Conservation (phyloP, 1,140 invertebrate genomes). For the Pseudomyrmex dendroicus region DNA sequence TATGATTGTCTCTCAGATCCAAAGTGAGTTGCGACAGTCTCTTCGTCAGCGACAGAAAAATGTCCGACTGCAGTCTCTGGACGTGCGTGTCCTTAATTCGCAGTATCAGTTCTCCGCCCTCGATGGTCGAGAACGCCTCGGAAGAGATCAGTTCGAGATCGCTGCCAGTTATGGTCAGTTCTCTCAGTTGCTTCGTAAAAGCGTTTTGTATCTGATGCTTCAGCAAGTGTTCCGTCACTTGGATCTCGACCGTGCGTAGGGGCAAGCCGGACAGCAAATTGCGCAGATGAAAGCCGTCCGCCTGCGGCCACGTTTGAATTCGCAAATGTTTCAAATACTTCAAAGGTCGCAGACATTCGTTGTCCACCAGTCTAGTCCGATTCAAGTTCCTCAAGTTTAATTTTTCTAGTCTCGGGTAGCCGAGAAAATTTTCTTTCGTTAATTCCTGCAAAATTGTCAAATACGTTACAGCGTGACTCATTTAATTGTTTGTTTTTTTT, state of each 20-base stretch:
- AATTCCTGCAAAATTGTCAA: constrained; percentile 86
- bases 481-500: neutral
- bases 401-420: constrained; percentile 83
- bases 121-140: constrained; percentile 88
- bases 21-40: constrained; percentile 91
- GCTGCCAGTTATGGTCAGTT: constrained; percentile 91
- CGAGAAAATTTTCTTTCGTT: constrained; percentile 85
- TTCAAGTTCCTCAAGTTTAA: constrained; percentile 83
- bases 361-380: constrained; percentile 86
- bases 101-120: constrained; percentile 90
- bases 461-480: neutral
- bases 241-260: constrained; percentile 88
- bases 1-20: constrained; percentile 92
- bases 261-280: constrained; percentile 86
- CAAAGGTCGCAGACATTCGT: constrained; percentile 87
- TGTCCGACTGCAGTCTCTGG: constrained; percentile 90
- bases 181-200: constrained; percentile 90
- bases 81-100: constrained; percentile 91
- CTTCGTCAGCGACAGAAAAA: constrained; percentile 91
- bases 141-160: constrained; percentile 89
- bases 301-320: constrained; percentile 88
- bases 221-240: constrained; percentile 89
- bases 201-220: constrained; percentile 90
- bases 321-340: constrained; percentile 87
- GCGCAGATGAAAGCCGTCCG: constrained; percentile 88